phyloP scores from a whole-genome alignment of 1,140 invertebrate genomes.

The Spodoptera frugiperda region DNA sequence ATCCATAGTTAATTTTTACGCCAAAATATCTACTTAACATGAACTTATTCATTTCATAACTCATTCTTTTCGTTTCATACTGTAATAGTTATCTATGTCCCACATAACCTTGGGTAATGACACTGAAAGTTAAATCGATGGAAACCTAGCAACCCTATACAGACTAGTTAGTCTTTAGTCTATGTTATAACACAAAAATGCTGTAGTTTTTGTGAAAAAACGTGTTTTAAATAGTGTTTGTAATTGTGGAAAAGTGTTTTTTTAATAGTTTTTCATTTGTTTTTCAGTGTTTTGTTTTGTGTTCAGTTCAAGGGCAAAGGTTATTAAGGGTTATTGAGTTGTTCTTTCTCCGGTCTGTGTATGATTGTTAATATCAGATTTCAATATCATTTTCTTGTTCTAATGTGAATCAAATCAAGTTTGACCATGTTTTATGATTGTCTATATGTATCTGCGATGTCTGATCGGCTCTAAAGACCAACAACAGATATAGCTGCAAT shows the following conservation, averaged over 20 bases:
- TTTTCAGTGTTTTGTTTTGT: not conserved
- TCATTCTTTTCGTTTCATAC: too few species aligned
- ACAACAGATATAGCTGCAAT: too few species aligned
- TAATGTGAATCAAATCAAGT: too few species aligned
- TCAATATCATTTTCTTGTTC: too few species aligned
- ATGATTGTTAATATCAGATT: too few species aligned
- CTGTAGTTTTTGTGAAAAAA: conserved; percentile 6
- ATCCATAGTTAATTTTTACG: too few species aligned
- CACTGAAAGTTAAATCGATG: conserved; percentile 32
- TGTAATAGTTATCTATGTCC: not conserved
- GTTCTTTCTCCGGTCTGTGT: too few species aligned
- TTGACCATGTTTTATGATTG: too few species aligned
- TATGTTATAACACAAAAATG: not conserved
- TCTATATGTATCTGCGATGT: too few species aligned
- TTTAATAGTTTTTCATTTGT: not conserved
- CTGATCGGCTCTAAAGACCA: too few species aligned
- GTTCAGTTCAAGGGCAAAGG: conserved; percentile 11
- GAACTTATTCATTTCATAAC: too few species aligned
- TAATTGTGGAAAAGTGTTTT: not conserved
- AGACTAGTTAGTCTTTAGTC: not conserved
- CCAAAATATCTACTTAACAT: too few species aligned
- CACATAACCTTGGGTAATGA: not conserved
- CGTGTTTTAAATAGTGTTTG: conserved; percentile 8
- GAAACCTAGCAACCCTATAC: conserved; percentile 17
- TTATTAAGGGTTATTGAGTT: not conserved